A percentile compares a stretch with the other conserved stretches of the same genome.
Conservation (phyloP, 2,113 vertebrate genomes). For the Sterrhoptilus dennistouni region DNA sequence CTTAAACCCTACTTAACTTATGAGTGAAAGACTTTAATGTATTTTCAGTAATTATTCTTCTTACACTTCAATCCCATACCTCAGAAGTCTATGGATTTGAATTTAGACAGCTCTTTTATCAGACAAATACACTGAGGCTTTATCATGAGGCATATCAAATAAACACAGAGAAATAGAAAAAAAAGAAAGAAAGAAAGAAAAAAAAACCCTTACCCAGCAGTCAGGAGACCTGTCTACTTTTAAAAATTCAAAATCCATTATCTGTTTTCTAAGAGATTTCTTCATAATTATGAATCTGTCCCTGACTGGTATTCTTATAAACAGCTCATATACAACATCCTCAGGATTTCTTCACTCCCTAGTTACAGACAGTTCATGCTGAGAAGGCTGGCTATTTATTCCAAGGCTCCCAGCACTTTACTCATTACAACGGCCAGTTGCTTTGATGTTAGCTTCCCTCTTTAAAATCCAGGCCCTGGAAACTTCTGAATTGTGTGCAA, state of each 20-base stretch:
- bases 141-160: background rate
- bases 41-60: background rate
- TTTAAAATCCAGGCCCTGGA: background rate
- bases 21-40: background rate
- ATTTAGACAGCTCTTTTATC: background rate
- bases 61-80: background rate
- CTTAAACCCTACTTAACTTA: background rate
- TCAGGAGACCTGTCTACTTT: background rate
- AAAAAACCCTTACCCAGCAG: background rate
- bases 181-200: too few species aligned
- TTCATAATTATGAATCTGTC: background rate
- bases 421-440: background rate
- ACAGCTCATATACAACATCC: background rate
- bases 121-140: background rate
- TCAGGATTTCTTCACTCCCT: background rate
- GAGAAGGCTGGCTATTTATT: background rate
- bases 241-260: background rate
- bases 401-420: background rate
- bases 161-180: background rate
- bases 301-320: background rate
- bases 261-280: background rate
- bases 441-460: background rate
- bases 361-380: background rate
- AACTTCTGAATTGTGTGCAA: background rate
- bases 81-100: background rate